Base-by-base conservation (phyloP, 1,140 invertebrate genomes). In the Dinoponera quadriceps region DNA sequence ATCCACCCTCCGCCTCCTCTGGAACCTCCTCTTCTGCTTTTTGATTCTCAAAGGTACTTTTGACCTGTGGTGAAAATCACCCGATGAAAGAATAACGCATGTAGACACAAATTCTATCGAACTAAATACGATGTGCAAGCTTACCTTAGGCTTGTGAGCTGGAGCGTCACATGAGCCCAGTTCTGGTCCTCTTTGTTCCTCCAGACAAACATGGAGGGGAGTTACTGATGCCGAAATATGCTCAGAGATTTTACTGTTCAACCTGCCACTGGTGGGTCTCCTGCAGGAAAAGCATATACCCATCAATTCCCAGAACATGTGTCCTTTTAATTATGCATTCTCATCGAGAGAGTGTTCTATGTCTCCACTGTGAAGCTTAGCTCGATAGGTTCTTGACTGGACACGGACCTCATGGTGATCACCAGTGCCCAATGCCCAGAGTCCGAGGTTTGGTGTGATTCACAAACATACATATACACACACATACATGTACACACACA, bases 201-300 rank as follows among this genome's bases (percentile, higher is more conserved):
- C 94, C 92, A 94, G 91, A 94, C 93, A 94, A 94, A 95, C 94
- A 95, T 95, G 94, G 93, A 95, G 94, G 91, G 94, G 92, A 88
- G 92, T 94, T 94, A 94, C 94, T 33, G 94, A 94, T 89, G 93
- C 92, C 89, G 93, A 94, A 83, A 94, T 93, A 87, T 94, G 93
- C 85, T 95, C 93, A 90, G 94, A 94, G 89, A 94, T 94, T 90
- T 94, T 94, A 86, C 92, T 93, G 85, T 94, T 94, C 83, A 94
- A 90, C 88, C 91, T 92, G 91, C 91, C 93, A 81, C 91, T 93
- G 68, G 93, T 92, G 86, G 94, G 93, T 94, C 92, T 94, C 93
- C 94, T 94, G 92, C 94, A 94, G 92, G 94, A 94, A 93, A 94
- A 95, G 93, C 94, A 94, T 94, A 94, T 91, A 94, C 94, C 93